Percentiles rank a stretch among this genome's conserved stretches.
phyloP scores from a whole-genome alignment of 2,888 invertebrate species.

The Cantharis nigra region DNA sequence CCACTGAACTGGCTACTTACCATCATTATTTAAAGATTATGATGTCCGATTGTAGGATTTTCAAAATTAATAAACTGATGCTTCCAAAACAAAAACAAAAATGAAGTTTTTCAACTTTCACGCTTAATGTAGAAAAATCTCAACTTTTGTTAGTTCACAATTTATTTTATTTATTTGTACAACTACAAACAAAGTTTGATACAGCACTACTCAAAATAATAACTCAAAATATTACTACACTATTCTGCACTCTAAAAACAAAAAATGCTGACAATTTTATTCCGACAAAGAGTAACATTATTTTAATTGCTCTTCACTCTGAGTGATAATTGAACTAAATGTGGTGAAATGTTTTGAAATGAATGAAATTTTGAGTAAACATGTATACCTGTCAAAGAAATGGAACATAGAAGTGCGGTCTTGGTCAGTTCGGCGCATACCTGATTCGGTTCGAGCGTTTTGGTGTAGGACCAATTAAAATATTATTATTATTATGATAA shows the following conservation, averaged over 20 bases:
- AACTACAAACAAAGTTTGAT: background rate
- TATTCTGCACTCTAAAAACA: no score
- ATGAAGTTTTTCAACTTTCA: background rate
- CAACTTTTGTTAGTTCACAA: background rate
- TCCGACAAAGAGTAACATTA: background rate
- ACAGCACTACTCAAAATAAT: background rate
- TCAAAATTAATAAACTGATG: conserved; percentile 4
- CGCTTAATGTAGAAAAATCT: background rate
- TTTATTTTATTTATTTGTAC: background rate
- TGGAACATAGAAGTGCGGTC: no score
- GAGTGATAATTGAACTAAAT: no score
- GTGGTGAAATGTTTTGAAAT: no score
- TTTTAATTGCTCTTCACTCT: no score
- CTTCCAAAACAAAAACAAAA: background rate
- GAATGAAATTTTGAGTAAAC: no score
- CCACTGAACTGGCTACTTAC: conserved; percentile 33
- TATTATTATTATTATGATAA: no score
- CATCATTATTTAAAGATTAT: conserved; percentile 40
- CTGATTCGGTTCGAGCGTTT: no score
- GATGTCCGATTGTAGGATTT: conserved; percentile 21
- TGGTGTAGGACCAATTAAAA: no score
- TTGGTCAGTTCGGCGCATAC: no score
- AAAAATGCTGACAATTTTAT: background rate
- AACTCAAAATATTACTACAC: background rate
- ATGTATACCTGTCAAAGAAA: no score